Conservation (phyloP, 92 coral and sea anemone species). For the Umimayanthus kanabou region DNA sequence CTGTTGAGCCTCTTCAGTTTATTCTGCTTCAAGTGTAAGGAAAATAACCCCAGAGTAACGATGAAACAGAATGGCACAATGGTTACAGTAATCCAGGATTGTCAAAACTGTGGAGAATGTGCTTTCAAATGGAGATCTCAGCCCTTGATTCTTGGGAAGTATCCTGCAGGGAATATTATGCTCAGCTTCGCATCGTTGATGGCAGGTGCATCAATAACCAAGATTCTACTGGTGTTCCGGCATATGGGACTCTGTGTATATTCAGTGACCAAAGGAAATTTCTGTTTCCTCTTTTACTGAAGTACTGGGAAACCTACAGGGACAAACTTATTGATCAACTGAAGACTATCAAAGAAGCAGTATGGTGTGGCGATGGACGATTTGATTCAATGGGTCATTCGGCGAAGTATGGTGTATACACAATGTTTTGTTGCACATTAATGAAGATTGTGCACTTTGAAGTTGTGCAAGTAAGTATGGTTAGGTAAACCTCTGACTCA, state of each 20-base stretch:
- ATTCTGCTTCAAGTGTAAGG: slow-evolving; percentile 44
- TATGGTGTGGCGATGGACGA: slow-evolving; percentile 3
- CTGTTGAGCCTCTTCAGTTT: slow-evolving; percentile 19
- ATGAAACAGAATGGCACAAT: slow-evolving; percentile 45
- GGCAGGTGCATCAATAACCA: slow-evolving; percentile 47
- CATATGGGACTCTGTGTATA: slow-evolving; percentile 11
- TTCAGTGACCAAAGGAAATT: background rate
- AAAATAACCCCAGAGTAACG: slow-evolving; percentile 1
- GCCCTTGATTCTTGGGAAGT: slow-evolving; percentile 5
- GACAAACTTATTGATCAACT: no score
- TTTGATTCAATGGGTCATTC: slow-evolving; percentile 9
- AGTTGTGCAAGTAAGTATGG: background rate
- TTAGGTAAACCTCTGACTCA: no score
- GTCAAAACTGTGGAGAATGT: slow-evolving; percentile 23
- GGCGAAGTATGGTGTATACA: slow-evolving; percentile 1
- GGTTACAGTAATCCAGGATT: slow-evolving; percentile 39
- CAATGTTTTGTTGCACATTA: background rate
- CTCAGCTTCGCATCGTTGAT: slow-evolving; percentile 4
- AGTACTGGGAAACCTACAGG: slow-evolving; percentile 7
- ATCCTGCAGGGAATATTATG: slow-evolving; percentile 36
- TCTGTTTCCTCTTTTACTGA: slow-evolving; percentile 7
- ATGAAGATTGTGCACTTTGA: slow-evolving; percentile 9
- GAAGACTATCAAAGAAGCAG: background rate
- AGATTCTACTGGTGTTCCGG: slow-evolving; percentile 16
- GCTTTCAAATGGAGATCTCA: slow-evolving; percentile 36